Evolutionary conservation across 2,888 invertebrate genomes (phyloP).

Genomic region (Trachelus stipa): DNA sequence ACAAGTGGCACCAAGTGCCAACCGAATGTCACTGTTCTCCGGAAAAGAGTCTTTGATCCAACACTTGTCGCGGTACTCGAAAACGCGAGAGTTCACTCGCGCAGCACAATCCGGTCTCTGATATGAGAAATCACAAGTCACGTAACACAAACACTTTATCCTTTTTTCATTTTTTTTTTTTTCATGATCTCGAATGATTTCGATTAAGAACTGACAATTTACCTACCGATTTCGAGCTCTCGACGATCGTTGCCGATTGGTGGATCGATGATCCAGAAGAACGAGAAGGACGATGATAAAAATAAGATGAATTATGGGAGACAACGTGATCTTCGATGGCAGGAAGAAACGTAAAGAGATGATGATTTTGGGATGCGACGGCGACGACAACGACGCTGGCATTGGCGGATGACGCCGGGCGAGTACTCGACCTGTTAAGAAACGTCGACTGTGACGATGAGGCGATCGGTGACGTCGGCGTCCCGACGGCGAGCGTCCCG

Average conservation of each 20-base stretch:
- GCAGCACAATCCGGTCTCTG: not conserved
- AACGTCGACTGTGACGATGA: constrained; percentile 33
- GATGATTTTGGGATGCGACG: not conserved
- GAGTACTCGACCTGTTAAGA: constrained; percentile 30
- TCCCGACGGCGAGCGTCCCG: constrained; percentile 38
- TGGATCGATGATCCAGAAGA: not conserved
- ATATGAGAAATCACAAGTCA: not conserved
- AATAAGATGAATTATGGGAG: not conserved
- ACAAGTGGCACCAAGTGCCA: not conserved
- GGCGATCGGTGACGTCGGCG: constrained; percentile 38
- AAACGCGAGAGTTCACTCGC: not conserved
- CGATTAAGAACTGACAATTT: not conserved
- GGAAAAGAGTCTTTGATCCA: not conserved
- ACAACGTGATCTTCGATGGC: not conserved
- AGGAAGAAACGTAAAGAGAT: not conserved
- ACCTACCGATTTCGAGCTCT: not conserved
- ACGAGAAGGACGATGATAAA: not conserved
- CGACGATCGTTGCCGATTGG: not conserved
- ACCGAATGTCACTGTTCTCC: not conserved
- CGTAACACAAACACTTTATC: not conserved
- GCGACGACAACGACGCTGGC: constrained; percentile 10
- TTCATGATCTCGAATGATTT: not conserved
- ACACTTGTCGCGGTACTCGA: not conserved
- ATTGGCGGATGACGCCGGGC: constrained; percentile 28
- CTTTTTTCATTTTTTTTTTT: not conserved